These are phyloP conservation scores for Parazoanthus atlanticus DNA, from an alignment of 92 coral and sea anemone genomes.

Conservation along the genomic window DNA sequence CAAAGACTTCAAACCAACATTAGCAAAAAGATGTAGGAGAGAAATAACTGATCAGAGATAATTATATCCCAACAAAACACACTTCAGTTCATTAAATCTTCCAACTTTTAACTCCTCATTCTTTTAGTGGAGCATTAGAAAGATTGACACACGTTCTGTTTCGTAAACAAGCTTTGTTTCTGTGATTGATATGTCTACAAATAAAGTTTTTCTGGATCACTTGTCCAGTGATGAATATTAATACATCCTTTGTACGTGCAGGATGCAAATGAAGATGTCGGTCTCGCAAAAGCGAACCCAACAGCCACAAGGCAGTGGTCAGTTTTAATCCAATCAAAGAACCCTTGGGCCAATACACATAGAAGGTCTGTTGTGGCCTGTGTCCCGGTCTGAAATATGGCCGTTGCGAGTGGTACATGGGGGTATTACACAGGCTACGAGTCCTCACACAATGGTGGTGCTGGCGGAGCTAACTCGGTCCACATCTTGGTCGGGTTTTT, in stretches of 20 bases:
- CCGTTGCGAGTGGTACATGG: conserved; percentile 5
- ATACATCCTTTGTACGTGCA: neutral
- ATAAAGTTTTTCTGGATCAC: neutral
- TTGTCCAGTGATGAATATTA: neutral
- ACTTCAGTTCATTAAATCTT: no score
- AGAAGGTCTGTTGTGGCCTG: neutral
- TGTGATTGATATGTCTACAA: neutral
- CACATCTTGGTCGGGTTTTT: conserved; percentile 39
- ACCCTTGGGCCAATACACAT: neutral
- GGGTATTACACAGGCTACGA: conserved; percentile 37
- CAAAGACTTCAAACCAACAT: no score
- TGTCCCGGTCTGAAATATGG: neutral
- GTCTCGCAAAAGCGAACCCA: neutral
- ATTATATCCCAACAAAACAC: no score
- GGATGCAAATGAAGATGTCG: conserved; percentile 2
- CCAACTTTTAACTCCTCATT: no score
- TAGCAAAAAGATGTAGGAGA: no score
- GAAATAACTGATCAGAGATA: no score
- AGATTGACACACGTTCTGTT: no score
- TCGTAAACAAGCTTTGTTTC: neutral
- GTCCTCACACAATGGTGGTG: neutral
- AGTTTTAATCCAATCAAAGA: neutral
- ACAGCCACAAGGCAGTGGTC: neutral
- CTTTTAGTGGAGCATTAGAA: no score
- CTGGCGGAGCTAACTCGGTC: neutral